Percentiles rank a stretch among this genome's conserved stretches.
Evolutionary conservation across 2,888 invertebrate species (phyloP).

Genomic region (Leucoma salicis): DNA sequence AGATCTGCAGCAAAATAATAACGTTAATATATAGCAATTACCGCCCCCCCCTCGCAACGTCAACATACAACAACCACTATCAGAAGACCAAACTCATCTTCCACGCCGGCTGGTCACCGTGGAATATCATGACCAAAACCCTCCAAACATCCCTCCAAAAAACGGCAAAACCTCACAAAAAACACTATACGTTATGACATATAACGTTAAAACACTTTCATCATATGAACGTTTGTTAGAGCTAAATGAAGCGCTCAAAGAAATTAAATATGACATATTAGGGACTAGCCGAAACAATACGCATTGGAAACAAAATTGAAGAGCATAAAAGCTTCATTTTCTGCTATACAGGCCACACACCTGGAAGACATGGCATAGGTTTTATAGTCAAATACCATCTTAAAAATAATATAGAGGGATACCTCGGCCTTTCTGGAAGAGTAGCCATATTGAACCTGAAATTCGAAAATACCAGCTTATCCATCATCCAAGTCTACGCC

Average conservation of each 20-base stretch:
- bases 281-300: slow-evolving; percentile 23
- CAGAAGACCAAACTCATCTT: slow-evolving; percentile 7
- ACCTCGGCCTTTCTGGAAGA: slow-evolving; percentile 1
- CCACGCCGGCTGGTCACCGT: slow-evolving; percentile 14
- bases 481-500: slow-evolving; percentile 5
- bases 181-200: slow-evolving; percentile 5
- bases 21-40: slow-evolving; percentile 5
- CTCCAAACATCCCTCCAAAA: slow-evolving; percentile 4
- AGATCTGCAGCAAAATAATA: slow-evolving; percentile 1
- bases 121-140: too few species aligned
- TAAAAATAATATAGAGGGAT: background rate
- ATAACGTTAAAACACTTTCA: slow-evolving; percentile 23
- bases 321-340: slow-evolving; percentile 25
- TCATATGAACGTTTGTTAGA: slow-evolving; percentile 18
- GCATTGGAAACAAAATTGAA: slow-evolving; percentile 21
- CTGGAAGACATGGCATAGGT: slow-evolving; percentile 9
- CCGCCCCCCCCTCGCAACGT: background rate
- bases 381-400: slow-evolving; percentile 3
- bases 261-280: slow-evolving; percentile 24
- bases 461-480: background rate
- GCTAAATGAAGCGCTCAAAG: slow-evolving; percentile 10
- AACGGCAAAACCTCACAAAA: slow-evolving; percentile 1
- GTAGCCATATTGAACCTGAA: slow-evolving; percentile 3
- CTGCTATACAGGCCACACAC: slow-evolving; percentile 18
- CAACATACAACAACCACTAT: background rate